These are phyloP conservation scores for Clarias macrocephalus DNA, from an alignment of 2,113 vertebrate genomes.

Conservation along the genomic window DNA sequence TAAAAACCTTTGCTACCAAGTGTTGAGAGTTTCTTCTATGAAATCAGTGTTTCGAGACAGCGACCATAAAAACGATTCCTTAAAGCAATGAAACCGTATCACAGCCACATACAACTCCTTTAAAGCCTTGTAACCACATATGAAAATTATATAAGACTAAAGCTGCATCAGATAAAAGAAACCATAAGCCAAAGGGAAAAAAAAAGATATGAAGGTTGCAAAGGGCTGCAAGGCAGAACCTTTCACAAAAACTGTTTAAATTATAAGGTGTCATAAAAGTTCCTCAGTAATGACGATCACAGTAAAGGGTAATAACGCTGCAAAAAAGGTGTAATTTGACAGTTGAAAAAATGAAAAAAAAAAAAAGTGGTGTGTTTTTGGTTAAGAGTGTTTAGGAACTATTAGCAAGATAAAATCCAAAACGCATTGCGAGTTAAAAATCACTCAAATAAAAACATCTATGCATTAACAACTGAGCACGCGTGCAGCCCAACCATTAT, in stretches of 20 bases:
- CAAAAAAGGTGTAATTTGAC: conserved; percentile 62
- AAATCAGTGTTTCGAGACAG: conserved; percentile 73
- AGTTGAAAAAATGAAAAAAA: conserved; percentile 55
- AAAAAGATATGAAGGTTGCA: conserved; percentile 85
- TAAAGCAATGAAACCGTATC: conserved; percentile 78
- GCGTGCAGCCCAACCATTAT: conserved; percentile 29
- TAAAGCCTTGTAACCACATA: conserved; percentile 81
- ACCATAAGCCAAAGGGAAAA: conserved; percentile 71
- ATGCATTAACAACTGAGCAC: conserved; percentile 35
- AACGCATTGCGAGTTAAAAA: conserved; percentile 44
- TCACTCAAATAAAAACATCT: conserved; percentile 47
- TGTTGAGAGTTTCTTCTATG: conserved; percentile 47
- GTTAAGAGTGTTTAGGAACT: conserved; percentile 90
- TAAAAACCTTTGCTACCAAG: conserved; percentile 46
- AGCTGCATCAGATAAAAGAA: conserved; percentile 69
- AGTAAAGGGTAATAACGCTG: conserved; percentile 49
- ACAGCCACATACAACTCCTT: conserved; percentile 76
- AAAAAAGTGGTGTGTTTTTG: conserved; percentile 80
- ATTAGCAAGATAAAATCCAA: conserved; percentile 69
- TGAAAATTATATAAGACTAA: conserved; percentile 69
- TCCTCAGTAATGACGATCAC: conserved; percentile 70
- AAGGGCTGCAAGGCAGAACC: conserved; percentile 85
- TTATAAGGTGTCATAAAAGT: conserved; percentile 60
- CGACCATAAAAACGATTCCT: conserved; percentile 63
- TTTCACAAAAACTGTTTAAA: conserved; percentile 65